Evolutionary conservation across 1,140 invertebrate species (phyloP).

Genomic region (Chelonus insularis): DNA sequence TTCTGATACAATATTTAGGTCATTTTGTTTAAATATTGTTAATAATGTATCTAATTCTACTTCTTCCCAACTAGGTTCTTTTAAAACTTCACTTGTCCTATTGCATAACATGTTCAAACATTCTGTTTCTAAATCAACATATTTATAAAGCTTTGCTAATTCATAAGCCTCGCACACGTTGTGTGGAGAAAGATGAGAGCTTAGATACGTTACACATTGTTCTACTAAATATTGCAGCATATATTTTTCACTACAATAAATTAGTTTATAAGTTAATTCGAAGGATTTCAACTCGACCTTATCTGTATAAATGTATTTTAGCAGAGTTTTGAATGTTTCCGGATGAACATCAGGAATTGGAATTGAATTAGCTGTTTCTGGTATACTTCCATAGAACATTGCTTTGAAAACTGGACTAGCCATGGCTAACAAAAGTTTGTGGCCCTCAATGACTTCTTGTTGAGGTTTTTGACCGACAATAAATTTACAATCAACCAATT

Average conservation of each 20-base stretch:
- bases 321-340: slow-evolving; percentile 77
- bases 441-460: slow-evolving; percentile 72
- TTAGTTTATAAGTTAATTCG: slow-evolving; percentile 81
- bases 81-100: slow-evolving; percentile 75
- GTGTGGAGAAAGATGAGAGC: slow-evolving; percentile 75
- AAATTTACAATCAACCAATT: slow-evolving; percentile 81
- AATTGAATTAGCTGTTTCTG: slow-evolving; percentile 72
- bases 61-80: slow-evolving; percentile 74
- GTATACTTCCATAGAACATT: slow-evolving; percentile 77
- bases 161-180: slow-evolving; percentile 84
- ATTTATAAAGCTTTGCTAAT: slow-evolving; percentile 82
- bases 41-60: slow-evolving; percentile 73
- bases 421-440: slow-evolving; percentile 82
- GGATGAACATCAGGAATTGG: slow-evolving; percentile 81
- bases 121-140: slow-evolving; percentile 76
- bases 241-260: slow-evolving; percentile 86
- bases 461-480: slow-evolving; percentile 78
- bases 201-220: slow-evolving; percentile 77
- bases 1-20: slow-evolving; percentile 73
- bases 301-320: slow-evolving; percentile 83
- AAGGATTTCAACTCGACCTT: slow-evolving; percentile 76
- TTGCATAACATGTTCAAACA: slow-evolving; percentile 74
- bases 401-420: slow-evolving; percentile 81
- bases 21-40: slow-evolving; percentile 73
- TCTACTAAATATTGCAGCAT: slow-evolving; percentile 80